A percentile compares a stretch with the other conserved stretches of the same genome.
phyloP scores from a whole-genome alignment of 2,888 invertebrate species.

The Aphodius granarius region DNA sequence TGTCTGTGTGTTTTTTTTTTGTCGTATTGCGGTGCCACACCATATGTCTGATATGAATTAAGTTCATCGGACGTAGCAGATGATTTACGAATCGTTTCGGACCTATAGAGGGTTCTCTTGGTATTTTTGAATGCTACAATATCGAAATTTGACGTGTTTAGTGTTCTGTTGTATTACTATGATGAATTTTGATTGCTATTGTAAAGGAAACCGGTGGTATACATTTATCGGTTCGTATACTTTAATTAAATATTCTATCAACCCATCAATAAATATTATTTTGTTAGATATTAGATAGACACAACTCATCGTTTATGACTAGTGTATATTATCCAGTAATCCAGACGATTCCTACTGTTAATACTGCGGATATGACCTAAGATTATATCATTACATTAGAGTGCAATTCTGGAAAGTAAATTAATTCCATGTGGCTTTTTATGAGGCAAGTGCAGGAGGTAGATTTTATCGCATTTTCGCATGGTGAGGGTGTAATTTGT shows the following conservation, averaged over 20 bases:
- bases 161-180: not conserved
- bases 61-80: not conserved
- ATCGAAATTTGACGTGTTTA: not conserved
- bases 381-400: not conserved
- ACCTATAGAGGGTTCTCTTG: not conserved
- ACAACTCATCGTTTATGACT: too few species aligned
- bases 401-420: not conserved
- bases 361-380: not conserved
- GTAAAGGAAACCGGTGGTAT: not conserved
- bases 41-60: not conserved
- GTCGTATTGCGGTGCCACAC: not conserved
- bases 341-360: not conserved
- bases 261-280: too few species aligned
- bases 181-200: not conserved
- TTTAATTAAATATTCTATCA: not conserved
- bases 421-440: not conserved
- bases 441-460: not conserved
- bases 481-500: not conserved
- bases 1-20: not conserved
- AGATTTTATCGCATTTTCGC: not conserved
- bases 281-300: too few species aligned
- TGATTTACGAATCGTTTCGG: not conserved
- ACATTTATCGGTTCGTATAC: not conserved
- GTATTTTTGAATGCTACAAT: not conserved
- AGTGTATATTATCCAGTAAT: not conserved